Base-by-base conservation (phyloP, 2,113 vertebrate genomes). In the Carassius auratus region DNA sequence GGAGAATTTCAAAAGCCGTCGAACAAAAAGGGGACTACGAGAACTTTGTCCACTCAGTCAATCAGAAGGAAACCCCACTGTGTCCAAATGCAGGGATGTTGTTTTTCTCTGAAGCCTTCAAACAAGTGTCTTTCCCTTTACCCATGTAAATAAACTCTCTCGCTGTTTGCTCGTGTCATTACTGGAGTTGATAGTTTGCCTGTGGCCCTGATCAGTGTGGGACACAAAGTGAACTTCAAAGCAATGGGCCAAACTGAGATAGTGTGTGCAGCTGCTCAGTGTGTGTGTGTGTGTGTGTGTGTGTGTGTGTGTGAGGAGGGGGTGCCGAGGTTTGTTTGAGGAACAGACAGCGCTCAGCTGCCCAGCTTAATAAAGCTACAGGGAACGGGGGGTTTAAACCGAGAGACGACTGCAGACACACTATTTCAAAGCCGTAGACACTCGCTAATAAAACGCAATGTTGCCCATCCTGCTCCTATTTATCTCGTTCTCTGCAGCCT, bases 231-330 rank as follows among this genome's bases (percentile, higher is more conserved):
- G 95, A 94, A 98, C 97, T 96, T 99, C 97, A 99, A 99, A 98
- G 87, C 19, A 83, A 80, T 91, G 92, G 93, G 94, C 64, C 95
- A 94, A 95, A 94, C 93, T 94, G 94, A 96, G 97, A 97, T 96
- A 92, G 96, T 94, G 96, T 96, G 95, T 95, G 95, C 96, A 97
- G 97, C 97, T 98, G 97, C 96, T 96, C 95, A 94, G 96, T 95
- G 95, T 93, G 93, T 93, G 96, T 95, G 26, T 26, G 26, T 26
- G 26, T 26, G 26, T 26, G 26, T 26, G 26, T 26, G 26, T 26
- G 26, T 26, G 26, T 26, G 95, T 95, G 94, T 92, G 96, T 96
- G 95, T 96, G 95, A 95, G 48, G 75, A 38, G 50, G 76, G 86
- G 86, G 61, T 42, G 81, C 50, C 33, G 84, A 69, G 84, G 74